A percentile compares a stretch with the other conserved stretches of the same genome.
phyloP scores from a whole-genome alignment of 2,113 vertebrate genomes.

The Connochaetes taurinus region DNA sequence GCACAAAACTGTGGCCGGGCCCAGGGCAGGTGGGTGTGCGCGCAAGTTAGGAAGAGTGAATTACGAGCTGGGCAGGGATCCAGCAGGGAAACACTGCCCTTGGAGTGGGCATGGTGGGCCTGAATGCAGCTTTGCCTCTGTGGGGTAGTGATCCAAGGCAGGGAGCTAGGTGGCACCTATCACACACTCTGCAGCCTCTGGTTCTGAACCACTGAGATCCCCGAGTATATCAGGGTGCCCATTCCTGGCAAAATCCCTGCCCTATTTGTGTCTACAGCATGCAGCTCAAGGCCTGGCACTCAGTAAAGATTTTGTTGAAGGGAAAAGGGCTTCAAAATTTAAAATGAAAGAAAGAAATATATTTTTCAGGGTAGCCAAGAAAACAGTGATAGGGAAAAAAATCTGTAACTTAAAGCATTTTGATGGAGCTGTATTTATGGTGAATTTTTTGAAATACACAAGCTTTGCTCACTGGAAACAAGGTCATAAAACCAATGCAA shows the following conservation, averaged over 20 bases:
- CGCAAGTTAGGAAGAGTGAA: rapidly evolving
- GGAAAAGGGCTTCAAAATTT: background rate
- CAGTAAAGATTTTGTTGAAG: background rate
- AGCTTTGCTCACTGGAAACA: background rate
- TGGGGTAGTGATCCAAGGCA: rapidly evolving
- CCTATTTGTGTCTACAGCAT: rapidly evolving
- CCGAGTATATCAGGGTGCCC: rapidly evolving
- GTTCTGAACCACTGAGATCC: background rate
- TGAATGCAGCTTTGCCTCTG: rapidly evolving
- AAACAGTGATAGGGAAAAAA: background rate
- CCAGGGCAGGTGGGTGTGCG: background rate
- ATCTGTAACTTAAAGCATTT: background rate
- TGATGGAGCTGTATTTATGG: background rate
- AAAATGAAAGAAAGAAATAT: background rate
- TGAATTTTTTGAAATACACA: background rate
- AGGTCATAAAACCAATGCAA: background rate
- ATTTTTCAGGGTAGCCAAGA: background rate
- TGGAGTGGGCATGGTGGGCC: rapidly evolving
- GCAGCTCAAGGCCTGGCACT: background rate
- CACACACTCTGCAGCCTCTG: rapidly evolving
- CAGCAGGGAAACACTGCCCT: rapidly evolving
- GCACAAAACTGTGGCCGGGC: background rate
- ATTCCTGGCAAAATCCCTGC: too few species aligned
- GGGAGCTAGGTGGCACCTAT: background rate
- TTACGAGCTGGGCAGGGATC: rapidly evolving